Conservation (phyloP, 2,113 vertebrate genomes). For the Camelus bactrianus region DNA sequence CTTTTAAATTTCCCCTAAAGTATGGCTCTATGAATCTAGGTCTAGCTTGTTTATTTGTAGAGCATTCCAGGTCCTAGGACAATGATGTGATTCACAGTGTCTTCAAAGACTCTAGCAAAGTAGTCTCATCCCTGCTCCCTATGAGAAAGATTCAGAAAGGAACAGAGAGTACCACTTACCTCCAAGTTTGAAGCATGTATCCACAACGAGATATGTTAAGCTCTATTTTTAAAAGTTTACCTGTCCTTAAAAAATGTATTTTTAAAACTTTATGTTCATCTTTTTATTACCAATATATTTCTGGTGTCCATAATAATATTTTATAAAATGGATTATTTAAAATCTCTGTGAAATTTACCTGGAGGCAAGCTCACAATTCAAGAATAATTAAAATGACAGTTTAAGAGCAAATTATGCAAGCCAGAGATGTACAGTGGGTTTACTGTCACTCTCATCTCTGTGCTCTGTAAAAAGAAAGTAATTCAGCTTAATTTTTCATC, state of each 20-base stretch:
- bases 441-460: slow-evolving; percentile 64
- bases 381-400: slow-evolving; percentile 82
- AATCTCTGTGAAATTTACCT: slow-evolving; percentile 71
- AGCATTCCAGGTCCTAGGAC: neutral
- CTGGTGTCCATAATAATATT: slow-evolving; percentile 52
- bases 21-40: neutral
- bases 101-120: neutral
- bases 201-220: slow-evolving; percentile 16
- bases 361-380: slow-evolving; percentile 63
- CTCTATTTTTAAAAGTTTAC: slow-evolving; percentile 41
- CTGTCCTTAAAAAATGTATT: slow-evolving; percentile 38
- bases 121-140: neutral
- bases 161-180: neutral
- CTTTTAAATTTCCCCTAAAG: neutral
- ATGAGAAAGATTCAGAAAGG: neutral
- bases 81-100: neutral
- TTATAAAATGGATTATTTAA: slow-evolving; percentile 72
- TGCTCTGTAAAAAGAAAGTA: slow-evolving; percentile 56
- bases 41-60: neutral
- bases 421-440: neutral
- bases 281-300: slow-evolving; percentile 72
- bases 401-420: slow-evolving; percentile 72
- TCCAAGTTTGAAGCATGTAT: neutral
- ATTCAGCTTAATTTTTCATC: slow-evolving; percentile 81
- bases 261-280: slow-evolving; percentile 51